Evolutionary conservation across 1,140 invertebrate genomes (phyloP).

Genomic region (Eulimnadia texana): DNA sequence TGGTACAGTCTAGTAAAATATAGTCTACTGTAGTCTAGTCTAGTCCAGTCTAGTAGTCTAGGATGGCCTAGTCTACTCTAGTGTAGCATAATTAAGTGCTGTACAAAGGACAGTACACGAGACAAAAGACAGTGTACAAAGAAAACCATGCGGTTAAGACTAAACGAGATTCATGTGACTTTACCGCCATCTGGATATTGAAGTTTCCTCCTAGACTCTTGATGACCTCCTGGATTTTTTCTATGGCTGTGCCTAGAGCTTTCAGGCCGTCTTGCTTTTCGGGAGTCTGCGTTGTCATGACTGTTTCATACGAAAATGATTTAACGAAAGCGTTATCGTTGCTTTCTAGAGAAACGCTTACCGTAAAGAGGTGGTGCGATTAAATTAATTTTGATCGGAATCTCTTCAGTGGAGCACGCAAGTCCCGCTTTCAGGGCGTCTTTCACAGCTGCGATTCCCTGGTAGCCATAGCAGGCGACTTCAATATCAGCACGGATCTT

Average conservation of each 20-base stretch:
- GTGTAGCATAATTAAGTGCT: too few relatives aligned
- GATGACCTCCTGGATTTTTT: constrained; percentile 73
- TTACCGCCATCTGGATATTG: constrained; percentile 84
- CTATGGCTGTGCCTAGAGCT: constrained; percentile 73
- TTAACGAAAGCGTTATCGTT: constrained; percentile 3
- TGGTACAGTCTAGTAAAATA: too few relatives aligned
- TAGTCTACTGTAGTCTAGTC: too few relatives aligned
- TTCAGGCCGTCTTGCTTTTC: constrained; percentile 87
- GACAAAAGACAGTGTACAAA: too few relatives aligned
- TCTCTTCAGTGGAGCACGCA: constrained; percentile 76
- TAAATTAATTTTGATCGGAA: constrained; percentile 96
- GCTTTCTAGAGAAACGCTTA: constrained; percentile 26
- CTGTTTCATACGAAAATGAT: constrained; percentile 35
- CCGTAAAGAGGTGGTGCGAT: constrained; percentile 95
- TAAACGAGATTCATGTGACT: too few relatives aligned
- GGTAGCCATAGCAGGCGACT: constrained; percentile 95
- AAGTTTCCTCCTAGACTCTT: constrained; percentile 72
- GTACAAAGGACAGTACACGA: too few relatives aligned
- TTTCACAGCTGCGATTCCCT: constrained; percentile 98
- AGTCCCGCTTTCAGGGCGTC: constrained; percentile 80
- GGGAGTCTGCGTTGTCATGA: constrained; percentile 95
- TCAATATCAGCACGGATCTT: constrained; percentile 97
- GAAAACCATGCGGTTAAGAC: too few relatives aligned
- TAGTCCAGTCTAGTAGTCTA: too few relatives aligned
- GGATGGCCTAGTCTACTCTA: too few relatives aligned